Base-by-base conservation (phyloP, 1,140 invertebrate genomes). In the Calliopsis andreniformis region DNA sequence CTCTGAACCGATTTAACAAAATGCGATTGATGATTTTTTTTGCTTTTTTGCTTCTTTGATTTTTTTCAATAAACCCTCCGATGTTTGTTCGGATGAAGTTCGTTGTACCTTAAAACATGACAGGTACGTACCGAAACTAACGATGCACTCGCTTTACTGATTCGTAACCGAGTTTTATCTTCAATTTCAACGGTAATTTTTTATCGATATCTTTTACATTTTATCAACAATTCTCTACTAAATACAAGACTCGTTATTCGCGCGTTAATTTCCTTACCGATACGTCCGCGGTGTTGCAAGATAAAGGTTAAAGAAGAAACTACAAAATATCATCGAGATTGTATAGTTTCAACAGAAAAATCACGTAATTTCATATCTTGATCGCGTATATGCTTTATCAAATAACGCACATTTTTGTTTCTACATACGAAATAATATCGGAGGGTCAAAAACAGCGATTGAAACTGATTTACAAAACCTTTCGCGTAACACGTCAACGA, bases 1-100 rank as follows among this genome's bases (percentile, higher is more conserved):
- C 62, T 73, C 51, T 56, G 35, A 73, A 73, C 71, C 61, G 71
- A 28, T 35, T 64, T 45, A 64, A 73, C 47, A 32, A 73, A 39
- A 53, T 51, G 12, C 49, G 47, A 43, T 64, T 59, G 18, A 72
- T 14, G 43, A 30, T 30, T 73, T 20, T 18, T 49, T 43, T 43
- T 14, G 1, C 12, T n/a, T 16, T 28, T 23, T 30, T 10, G 16
- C 6, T 23, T 28, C 25, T 55, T 55, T 53, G 6, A 14, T 25
- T 53, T 53, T 10, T 23, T 5, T 1, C 14, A 23, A 25, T 28
- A 12, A 72, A 72, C 69, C 58, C 45, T 62, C 69, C 56, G 49
- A 72, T 72, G 25, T 39, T 72, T 23, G 25, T 39, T 72, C 32
- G 25, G 58, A 49, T 51, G 18, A 30, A 53, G 32, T n/a, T n/a